These are phyloP conservation scores for Galerucella nymphaeae DNA, from an alignment of 2,888 invertebrate genomes.

Conservation along the genomic window DNA sequence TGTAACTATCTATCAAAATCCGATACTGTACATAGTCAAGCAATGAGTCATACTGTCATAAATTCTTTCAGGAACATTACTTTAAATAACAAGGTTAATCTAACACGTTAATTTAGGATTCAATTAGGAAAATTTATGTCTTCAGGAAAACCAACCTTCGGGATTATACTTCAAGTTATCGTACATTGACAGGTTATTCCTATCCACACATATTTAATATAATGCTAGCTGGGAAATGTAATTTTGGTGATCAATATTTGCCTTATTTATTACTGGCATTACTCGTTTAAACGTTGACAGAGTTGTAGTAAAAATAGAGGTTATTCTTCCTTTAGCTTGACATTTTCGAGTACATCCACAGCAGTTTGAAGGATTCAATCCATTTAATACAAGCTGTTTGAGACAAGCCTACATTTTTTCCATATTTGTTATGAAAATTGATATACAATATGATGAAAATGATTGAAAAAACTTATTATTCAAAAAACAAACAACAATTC, in stretches of 20 bases:
- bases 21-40: neutral
- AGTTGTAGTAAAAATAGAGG: no score
- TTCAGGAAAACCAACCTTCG: conserved; percentile 4
- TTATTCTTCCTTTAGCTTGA: no score
- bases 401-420: no score
- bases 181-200: conserved; percentile 22
- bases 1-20: neutral
- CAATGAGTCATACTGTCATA: neutral
- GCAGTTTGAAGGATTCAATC: no score
- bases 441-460: no score
- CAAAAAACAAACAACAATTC: no score
- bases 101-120: conserved; percentile 18
- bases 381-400: no score
- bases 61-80: neutral
- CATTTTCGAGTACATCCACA: no score
- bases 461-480: no score
- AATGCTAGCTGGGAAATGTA: neutral
- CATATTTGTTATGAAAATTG: no score
- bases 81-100: conserved; percentile 16
- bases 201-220: conserved; percentile 10
- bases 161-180: conserved; percentile 6
- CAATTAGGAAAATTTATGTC: conserved; percentile 17
- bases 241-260: conserved; percentile 8
- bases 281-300: neutral
- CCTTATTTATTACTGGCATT: neutral